Percentiles rank a stretch among this genome's conserved stretches.
Conservation (phyloP, 92 coral and sea anemone genomes). For the Parazoanthus swiftii region DNA sequence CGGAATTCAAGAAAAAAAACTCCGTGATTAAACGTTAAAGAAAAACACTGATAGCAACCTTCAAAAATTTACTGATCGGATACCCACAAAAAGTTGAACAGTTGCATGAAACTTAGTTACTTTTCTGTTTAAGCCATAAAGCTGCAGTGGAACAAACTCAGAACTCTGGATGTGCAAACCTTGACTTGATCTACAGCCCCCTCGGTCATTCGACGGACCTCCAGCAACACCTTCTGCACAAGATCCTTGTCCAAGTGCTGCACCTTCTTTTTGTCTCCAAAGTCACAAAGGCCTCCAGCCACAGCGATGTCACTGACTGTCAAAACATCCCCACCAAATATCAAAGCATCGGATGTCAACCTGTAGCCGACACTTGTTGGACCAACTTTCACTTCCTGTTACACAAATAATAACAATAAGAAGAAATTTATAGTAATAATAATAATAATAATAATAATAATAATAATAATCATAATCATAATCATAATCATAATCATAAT, state of each 20-base stretch:
- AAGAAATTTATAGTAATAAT: background rate
- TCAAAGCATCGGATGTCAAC: slow-evolving; percentile 69
- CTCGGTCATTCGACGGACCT: slow-evolving; percentile 69
- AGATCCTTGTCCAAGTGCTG: slow-evolving; percentile 50
- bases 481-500: no score
- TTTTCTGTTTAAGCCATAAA: background rate
- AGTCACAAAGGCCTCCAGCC: slow-evolving; percentile 65
- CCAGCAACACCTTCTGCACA: slow-evolving; percentile 46
- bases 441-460: background rate
- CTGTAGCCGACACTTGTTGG: slow-evolving; percentile 89
- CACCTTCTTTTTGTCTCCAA: slow-evolving; percentile 71
- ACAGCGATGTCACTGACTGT: slow-evolving; percentile 94
- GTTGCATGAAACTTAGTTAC: background rate
- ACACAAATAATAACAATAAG: background rate
- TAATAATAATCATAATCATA: no score
- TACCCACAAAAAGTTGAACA: no score
- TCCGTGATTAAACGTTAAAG: no score
- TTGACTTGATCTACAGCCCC: slow-evolving; percentile 86
- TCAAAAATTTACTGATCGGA: no score
- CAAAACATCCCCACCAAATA: slow-evolving; percentile 78
- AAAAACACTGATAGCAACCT: no score
- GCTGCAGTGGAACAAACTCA: background rate
- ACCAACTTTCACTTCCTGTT: slow-evolving; percentile 66
- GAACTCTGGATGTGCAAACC: slow-evolving; percentile 46
- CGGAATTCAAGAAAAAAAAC: no score